Evolutionary conservation across 2,888 invertebrate species (phyloP).

Genomic region (Caenorhabditis macrosperma): DNA sequence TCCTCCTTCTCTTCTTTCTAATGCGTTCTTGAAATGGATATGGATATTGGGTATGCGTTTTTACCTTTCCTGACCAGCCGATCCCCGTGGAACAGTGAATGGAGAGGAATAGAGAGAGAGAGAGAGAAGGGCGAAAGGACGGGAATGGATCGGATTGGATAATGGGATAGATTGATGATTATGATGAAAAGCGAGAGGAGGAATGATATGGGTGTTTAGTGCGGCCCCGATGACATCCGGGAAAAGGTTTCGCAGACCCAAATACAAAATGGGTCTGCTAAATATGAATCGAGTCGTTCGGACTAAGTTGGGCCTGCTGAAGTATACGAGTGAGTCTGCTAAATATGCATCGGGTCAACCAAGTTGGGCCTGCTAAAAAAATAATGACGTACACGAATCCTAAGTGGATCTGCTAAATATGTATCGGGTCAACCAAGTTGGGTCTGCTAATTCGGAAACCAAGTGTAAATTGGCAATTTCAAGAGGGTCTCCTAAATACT

Average conservation of each 20-base stretch:
- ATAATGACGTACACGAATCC: too few species aligned
- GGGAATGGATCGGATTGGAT: conserved; percentile 35
- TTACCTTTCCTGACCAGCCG: conserved; percentile 5
- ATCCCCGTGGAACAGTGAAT: not conserved
- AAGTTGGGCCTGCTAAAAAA: too few species aligned
- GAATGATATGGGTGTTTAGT: not conserved
- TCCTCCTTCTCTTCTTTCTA: too few species aligned
- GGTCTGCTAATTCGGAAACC: not conserved
- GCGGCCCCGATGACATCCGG: not conserved
- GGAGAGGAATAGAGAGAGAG: not conserved
- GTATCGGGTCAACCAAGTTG: not conserved
- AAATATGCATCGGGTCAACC: too few species aligned
- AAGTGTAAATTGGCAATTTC: too few species aligned
- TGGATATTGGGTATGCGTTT: too few species aligned
- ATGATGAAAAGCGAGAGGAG: conserved; percentile 22
- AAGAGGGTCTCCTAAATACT: not conserved
- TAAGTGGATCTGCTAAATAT: not conserved
- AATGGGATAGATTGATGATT: conserved; percentile 26
- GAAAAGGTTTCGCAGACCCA: too few species aligned
- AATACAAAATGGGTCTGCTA: too few species aligned
- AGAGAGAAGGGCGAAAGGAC: conserved; percentile 6
- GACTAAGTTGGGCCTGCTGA: too few species aligned
- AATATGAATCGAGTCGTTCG: too few species aligned
- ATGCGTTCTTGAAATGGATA: not conserved
- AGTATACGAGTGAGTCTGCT: too few species aligned